These are phyloP conservation scores for Tillus elongatus DNA, from an alignment of 2,888 invertebrate species.

Conservation along the genomic window DNA sequence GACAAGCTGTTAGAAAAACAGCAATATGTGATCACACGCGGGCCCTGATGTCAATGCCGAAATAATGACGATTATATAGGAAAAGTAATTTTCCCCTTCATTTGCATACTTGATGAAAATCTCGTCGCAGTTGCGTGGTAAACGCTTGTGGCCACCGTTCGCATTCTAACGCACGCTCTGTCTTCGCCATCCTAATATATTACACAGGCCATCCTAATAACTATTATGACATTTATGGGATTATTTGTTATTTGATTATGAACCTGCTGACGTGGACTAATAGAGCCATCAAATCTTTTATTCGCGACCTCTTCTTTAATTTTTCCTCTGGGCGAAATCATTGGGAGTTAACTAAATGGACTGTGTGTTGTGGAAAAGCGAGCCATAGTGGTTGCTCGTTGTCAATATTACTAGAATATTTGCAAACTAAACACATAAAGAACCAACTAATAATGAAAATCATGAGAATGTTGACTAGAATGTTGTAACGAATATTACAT, in stretches of 20 bases:
- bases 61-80: slow-evolving; percentile 45
- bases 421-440: too few relatives aligned
- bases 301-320: neutral
- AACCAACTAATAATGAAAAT: too few relatives aligned
- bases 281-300: slow-evolving; percentile 5
- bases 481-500: too few relatives aligned
- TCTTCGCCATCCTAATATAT: slow-evolving; percentile 29
- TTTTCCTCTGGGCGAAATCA: slow-evolving; percentile 1
- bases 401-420: too few relatives aligned
- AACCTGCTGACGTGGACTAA: slow-evolving; percentile 7
- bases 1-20: slow-evolving; percentile 2
- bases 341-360: too few relatives aligned
- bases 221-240: slow-evolving; percentile 7
- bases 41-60: slow-evolving; percentile 42
- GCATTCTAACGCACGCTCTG: slow-evolving; percentile 5
- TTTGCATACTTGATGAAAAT: slow-evolving; percentile 46
- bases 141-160: slow-evolving; percentile 13
- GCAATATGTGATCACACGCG: slow-evolving; percentile 6
- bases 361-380: too few relatives aligned
- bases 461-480: too few relatives aligned
- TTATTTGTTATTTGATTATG: slow-evolving; percentile 8
- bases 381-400: too few relatives aligned
- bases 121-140: slow-evolving; percentile 39
- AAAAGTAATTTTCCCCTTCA: slow-evolving; percentile 46
- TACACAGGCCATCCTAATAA: neutral